Percentiles rank a stretch among this genome's conserved stretches.
These are phyloP conservation scores for Pelagia noctiluca DNA, from an alignment of 30 jellyfish, hydroid and myxozoan genomes.

Conservation along the genomic window DNA sequence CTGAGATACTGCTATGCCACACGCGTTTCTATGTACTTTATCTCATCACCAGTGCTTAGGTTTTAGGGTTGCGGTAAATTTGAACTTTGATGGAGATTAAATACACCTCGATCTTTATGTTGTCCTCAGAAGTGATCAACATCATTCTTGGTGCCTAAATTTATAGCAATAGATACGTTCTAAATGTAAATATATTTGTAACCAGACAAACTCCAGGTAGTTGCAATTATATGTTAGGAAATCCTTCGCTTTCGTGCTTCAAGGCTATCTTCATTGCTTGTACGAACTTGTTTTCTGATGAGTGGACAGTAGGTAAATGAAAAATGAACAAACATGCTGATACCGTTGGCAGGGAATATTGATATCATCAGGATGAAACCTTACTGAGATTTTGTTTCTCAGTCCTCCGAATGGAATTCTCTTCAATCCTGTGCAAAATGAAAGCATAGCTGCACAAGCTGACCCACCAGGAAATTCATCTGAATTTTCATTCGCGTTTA, in stretches of 20 bases:
- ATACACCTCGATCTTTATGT: constrained; percentile 1
- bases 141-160: constrained; percentile 1
- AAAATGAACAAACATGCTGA: constrained; percentile 15
- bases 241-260: constrained; percentile 15
- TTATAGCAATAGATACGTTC: not conserved
- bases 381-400: not conserved
- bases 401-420: constrained; percentile 7
- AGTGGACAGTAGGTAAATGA: constrained; percentile 17
- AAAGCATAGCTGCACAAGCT: constrained; percentile 11
- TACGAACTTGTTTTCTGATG: constrained; percentile 6
- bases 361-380: constrained; percentile 13
- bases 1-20: constrained; percentile 8
- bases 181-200: not conserved
- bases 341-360: constrained; percentile 1
- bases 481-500: not conserved
- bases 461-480: constrained; percentile 20
- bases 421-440: constrained; percentile 10
- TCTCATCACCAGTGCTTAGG: constrained; percentile 8
- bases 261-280: constrained; percentile 16
- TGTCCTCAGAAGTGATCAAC: constrained; percentile 6
- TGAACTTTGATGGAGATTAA: not conserved
- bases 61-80: not conserved
- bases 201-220: constrained; percentile 8
- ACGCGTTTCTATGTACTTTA: not conserved
- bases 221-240: constrained; percentile 23